phyloP scores from a whole-genome alignment of 23 tunicate species.

The Halocynthia aurantium region DNA sequence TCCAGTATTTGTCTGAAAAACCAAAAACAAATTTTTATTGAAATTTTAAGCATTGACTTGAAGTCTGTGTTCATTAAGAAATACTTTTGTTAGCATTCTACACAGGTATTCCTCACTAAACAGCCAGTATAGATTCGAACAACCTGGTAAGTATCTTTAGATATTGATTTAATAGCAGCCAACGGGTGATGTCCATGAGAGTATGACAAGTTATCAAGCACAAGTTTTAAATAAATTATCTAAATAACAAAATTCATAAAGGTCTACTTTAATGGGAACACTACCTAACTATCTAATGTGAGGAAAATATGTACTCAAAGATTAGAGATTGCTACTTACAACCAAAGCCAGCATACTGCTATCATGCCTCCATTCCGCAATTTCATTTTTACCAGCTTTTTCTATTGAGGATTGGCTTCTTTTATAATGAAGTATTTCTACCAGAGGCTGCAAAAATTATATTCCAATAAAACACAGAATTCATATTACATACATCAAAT shows the following conservation, averaged over 20 bases:
- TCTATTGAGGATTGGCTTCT: slow-evolving; percentile 65
- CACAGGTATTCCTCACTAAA: no score
- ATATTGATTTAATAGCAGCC: no score
- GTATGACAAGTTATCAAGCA: no score
- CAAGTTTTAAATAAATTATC: no score
- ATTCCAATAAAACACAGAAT: neutral
- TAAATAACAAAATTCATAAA: no score
- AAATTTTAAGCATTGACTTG: neutral
- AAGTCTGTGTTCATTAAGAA: no score
- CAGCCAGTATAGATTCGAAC: no score
- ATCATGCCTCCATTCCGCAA: slow-evolving; percentile 95
- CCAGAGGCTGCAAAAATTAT: slow-evolving; percentile 70
- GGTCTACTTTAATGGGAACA: neutral
- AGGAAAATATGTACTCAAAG: neutral
- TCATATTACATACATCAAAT: no score
- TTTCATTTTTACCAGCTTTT: slow-evolving; percentile 54
- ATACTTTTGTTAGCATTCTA: no score
- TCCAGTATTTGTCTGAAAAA: slow-evolving; percentile 69
- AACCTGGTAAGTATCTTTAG: no score
- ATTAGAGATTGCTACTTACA: slow-evolving; percentile 22
- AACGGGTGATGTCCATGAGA: no score
- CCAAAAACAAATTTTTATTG: neutral
- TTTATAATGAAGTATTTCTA: slow-evolving; percentile 88
- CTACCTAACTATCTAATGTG: neutral
- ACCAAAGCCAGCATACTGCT: slow-evolving; percentile 93